Evolutionary conservation across 2,888 invertebrate species (phyloP).

Genomic region (Colostygia pectinataria): DNA sequence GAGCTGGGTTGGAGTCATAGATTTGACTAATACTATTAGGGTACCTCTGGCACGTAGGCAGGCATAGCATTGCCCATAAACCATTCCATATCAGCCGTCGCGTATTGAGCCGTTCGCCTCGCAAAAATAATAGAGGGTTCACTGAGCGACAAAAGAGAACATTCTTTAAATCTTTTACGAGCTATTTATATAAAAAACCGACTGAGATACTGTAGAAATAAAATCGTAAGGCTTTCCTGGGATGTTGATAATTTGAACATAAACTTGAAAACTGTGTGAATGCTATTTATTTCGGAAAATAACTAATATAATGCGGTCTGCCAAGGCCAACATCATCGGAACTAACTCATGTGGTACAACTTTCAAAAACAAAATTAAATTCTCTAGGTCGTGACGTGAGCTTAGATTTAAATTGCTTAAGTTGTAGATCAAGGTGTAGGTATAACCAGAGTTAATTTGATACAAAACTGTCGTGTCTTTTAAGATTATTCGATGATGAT

Average conservation of each 20-base stretch:
- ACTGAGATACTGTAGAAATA: slow-evolving; percentile 1
- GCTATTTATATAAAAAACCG: slow-evolving; percentile 23
- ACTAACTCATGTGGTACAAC: slow-evolving; percentile 9
- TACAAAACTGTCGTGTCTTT: slow-evolving; percentile 23
- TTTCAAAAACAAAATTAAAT: slow-evolving; percentile 9
- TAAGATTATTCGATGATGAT: slow-evolving; percentile 26
- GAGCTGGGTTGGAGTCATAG: slow-evolving; percentile 18
- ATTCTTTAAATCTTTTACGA: slow-evolving; percentile 29
- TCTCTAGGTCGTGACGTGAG: slow-evolving; percentile 10
- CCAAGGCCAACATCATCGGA: slow-evolving; percentile 7
- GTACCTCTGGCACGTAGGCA: slow-evolving; percentile 57
- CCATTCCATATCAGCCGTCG: slow-evolving; percentile 64
- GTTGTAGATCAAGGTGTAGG: slow-evolving; percentile 12
- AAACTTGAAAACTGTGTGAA: too few species aligned
- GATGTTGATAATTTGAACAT: too few species aligned
- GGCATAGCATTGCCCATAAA: slow-evolving; percentile 63
- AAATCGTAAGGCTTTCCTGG: too few species aligned
- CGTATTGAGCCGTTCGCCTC: slow-evolving; percentile 49
- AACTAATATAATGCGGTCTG: too few species aligned
- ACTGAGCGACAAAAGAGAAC: slow-evolving; percentile 40
- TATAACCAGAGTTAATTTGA: slow-evolving; percentile 12
- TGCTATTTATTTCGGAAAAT: too few species aligned
- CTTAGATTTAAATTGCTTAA: slow-evolving; percentile 8
- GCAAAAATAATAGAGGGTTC: slow-evolving; percentile 49
- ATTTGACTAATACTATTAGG: slow-evolving; percentile 44